Evolutionary conservation across 2,888 invertebrate species (phyloP).

Genomic region (Agonum fuliginosum): DNA sequence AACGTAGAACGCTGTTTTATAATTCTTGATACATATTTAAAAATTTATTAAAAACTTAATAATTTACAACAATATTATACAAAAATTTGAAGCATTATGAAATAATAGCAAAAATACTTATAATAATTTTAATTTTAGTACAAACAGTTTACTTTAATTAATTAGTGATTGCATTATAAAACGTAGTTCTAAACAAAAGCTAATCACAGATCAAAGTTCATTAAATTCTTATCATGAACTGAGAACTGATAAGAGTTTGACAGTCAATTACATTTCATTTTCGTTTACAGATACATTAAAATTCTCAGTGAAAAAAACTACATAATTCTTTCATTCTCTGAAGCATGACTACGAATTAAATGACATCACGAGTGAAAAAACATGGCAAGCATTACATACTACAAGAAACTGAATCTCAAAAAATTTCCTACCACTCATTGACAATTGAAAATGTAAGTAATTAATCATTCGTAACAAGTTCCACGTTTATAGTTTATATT

Average conservation of each 20-base stretch:
- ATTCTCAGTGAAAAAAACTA: neutral
- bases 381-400: neutral
- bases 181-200: conserved; percentile 12
- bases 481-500: neutral
- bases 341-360: conserved; percentile 9
- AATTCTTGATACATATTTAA: too few species aligned
- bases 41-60: neutral
- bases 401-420: neutral
- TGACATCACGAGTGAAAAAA: conserved; percentile 27
- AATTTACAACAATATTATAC: neutral
- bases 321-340: conserved; percentile 1
- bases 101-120: neutral
- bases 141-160: too few species aligned
- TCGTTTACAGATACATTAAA: neutral
- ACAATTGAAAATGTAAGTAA: conserved; percentile 34
- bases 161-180: neutral
- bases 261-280: conserved; percentile 9
- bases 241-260: conserved; percentile 33
- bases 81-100: neutral
- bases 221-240: conserved; percentile 20
- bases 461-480: neutral
- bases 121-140: too few species aligned
- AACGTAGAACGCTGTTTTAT: neutral
- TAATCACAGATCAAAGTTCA: conserved; percentile 1
- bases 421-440: neutral